Evolutionary conservation across 2,113 vertebrate species (phyloP).

Genomic region (Microcebus ravelobensis): DNA sequence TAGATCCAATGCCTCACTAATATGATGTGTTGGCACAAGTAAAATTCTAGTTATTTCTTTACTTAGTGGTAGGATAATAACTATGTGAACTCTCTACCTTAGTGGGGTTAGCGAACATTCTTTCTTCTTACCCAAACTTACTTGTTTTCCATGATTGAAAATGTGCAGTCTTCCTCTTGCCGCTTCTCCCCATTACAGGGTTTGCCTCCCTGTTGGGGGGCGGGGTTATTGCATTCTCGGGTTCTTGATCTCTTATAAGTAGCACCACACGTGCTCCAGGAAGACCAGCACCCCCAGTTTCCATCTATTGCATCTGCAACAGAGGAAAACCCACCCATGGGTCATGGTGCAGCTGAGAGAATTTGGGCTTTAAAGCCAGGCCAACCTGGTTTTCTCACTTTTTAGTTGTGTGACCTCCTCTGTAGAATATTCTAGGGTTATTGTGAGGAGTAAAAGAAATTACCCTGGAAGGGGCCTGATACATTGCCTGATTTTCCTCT

Average conservation of each 20-base stretch:
- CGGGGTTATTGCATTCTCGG: slow-evolving; percentile 90
- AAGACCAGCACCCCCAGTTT: slow-evolving; percentile 93
- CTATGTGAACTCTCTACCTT: background rate
- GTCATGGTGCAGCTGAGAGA: background rate
- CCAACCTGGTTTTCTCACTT: background rate
- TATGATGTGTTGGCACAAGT: background rate
- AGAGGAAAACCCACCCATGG: background rate
- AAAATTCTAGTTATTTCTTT: background rate
- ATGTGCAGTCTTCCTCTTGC: slow-evolving; percentile 88
- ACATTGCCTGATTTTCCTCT: background rate
- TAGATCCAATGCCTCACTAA: background rate
- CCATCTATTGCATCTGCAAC: slow-evolving; percentile 90
- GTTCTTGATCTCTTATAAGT: slow-evolving; percentile 87
- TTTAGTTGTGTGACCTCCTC: background rate
- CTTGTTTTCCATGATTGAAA: slow-evolving; percentile 89
- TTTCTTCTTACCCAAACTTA: slow-evolving; percentile 63
- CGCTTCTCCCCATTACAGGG: slow-evolving; percentile 82
- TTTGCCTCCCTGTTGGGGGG: slow-evolving; percentile 86
- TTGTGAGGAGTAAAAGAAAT: background rate
- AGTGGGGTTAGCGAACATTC: background rate
- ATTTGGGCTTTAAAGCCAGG: background rate
- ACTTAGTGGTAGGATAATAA: background rate
- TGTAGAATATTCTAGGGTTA: background rate
- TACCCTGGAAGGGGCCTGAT: background rate
- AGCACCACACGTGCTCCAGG: slow-evolving; percentile 89